A percentile compares a stretch with the other conserved stretches of the same genome.
phyloP scores from a whole-genome alignment of 2,888 invertebrate genomes.

The Trypoxylon attenuatum region DNA sequence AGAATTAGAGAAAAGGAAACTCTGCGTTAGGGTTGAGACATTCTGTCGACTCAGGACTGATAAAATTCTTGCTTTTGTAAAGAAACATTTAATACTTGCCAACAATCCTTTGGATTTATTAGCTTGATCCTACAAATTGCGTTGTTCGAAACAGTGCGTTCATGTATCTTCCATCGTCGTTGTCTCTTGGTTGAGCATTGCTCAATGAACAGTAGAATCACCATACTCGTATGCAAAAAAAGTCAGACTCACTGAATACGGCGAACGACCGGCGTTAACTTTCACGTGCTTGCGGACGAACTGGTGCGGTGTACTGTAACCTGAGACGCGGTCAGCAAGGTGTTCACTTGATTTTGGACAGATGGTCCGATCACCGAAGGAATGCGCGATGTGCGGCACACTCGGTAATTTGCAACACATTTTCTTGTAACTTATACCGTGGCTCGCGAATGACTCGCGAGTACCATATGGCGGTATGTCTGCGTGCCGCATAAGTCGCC shows the following conservation, averaged over 20 bases:
- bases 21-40: neutral
- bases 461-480: conserved; percentile 41
- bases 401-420: conserved; percentile 27
- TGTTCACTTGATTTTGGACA: conserved; percentile 27
- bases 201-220: neutral
- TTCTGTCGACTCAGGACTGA: too few relatives aligned
- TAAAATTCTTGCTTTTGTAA: too few relatives aligned
- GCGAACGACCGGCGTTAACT: conserved; percentile 27
- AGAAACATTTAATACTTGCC: too few relatives aligned
- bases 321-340: conserved; percentile 38
- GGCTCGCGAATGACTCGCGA: conserved; percentile 18
- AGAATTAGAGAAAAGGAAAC: conserved; percentile 8
- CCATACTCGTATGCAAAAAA: neutral
- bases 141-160: too few relatives aligned
- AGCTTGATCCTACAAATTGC: too few relatives aligned
- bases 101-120: too few relatives aligned
- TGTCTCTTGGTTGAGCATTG: too few relatives aligned
- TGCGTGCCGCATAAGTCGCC: conserved; percentile 22
- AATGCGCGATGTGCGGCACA: conserved; percentile 23
- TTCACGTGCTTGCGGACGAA: conserved; percentile 29
- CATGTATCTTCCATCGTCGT: too few relatives aligned
- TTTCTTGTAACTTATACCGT: conserved; percentile 5
- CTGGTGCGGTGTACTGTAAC: conserved; percentile 34
- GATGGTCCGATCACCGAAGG: conserved; percentile 42
- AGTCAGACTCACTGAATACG: neutral